A percentile compares a stretch with the other conserved stretches of the same genome.
These are phyloP conservation scores for Loripinus fragilis DNA, from an alignment of 2,888 invertebrate genomes.

Conservation along the genomic window DNA sequence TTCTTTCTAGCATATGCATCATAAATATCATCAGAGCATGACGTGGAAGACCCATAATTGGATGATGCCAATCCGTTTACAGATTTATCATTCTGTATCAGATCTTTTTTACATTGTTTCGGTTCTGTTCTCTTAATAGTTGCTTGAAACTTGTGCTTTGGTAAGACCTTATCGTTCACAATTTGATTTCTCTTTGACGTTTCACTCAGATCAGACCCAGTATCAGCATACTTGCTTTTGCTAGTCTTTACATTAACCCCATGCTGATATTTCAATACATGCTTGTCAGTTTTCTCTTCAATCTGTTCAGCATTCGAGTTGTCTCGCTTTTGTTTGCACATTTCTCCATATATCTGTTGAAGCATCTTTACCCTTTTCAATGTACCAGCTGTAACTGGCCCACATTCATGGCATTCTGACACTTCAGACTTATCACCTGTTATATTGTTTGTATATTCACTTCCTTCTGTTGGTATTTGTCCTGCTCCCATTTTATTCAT, in stretches of 20 bases:
- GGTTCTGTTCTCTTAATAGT: neutral
- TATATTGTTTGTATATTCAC: too few relatives aligned
- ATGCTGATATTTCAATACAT: neutral
- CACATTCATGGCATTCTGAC: too few relatives aligned
- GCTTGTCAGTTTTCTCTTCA: too few relatives aligned
- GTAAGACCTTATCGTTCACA: neutral
- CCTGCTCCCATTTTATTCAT: too few relatives aligned
- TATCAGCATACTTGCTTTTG: neutral
- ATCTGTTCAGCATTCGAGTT: too few relatives aligned
- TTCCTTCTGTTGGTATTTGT: too few relatives aligned
- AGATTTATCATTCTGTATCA: neutral
- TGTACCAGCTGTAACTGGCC: neutral
- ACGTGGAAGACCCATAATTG: constrained; percentile 54
- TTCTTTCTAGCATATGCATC: constrained; percentile 56
- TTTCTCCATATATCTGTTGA: neutral
- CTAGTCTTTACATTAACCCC: too few relatives aligned
- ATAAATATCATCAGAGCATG: constrained; percentile 55
- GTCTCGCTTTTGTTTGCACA: neutral
- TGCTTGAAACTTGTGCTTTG: neutral
- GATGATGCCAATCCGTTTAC: neutral
- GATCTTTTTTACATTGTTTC: neutral
- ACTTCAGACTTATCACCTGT: too few relatives aligned
- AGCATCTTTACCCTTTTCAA: neutral
- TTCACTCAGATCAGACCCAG: neutral
- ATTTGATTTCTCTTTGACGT: too few relatives aligned